Conservation (phyloP, 2,113 vertebrate genomes). For the Epinephelus lanceolatus region DNA sequence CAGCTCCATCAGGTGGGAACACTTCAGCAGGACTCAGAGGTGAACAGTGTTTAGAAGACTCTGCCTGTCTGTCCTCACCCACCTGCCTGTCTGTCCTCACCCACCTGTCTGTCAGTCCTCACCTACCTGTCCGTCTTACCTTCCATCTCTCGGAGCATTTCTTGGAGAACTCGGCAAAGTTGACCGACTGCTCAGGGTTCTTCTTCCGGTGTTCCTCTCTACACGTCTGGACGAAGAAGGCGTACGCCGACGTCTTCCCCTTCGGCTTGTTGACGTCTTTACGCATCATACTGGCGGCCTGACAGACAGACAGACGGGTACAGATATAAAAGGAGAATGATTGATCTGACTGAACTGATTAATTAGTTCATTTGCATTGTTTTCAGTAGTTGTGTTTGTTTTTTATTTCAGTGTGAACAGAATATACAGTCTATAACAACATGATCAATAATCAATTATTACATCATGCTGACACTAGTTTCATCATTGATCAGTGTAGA, state of each 20-base stretch:
- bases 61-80: background rate
- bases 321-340: too few relatives aligned
- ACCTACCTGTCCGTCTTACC: conserved; percentile 77
- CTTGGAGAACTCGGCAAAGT: conserved; percentile 97
- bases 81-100: background rate
- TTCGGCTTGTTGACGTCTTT: conserved; percentile 93
- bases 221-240: conserved; percentile 96
- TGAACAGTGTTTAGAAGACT: too few relatives aligned
- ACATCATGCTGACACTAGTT: too few relatives aligned
- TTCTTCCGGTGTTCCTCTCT: conserved; percentile 96
- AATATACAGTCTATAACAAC: too few relatives aligned
- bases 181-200: conserved; percentile 91
- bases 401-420: too few relatives aligned
- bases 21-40: too few relatives aligned
- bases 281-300: conserved; percentile 88
- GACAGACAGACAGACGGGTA: background rate
- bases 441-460: too few relatives aligned
- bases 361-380: background rate
- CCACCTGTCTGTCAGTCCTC: background rate
- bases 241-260: conserved; percentile 96
- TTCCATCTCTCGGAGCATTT: conserved; percentile 96
- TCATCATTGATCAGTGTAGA: too few relatives aligned
- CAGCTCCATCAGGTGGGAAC: too few relatives aligned
- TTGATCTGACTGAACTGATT: background rate
- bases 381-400: too few relatives aligned